Percentiles rank a stretch among this genome's conserved stretches.
These are phyloP conservation scores for Alces alces DNA, from an alignment of 2,113 vertebrate genomes.

Conservation along the genomic window DNA sequence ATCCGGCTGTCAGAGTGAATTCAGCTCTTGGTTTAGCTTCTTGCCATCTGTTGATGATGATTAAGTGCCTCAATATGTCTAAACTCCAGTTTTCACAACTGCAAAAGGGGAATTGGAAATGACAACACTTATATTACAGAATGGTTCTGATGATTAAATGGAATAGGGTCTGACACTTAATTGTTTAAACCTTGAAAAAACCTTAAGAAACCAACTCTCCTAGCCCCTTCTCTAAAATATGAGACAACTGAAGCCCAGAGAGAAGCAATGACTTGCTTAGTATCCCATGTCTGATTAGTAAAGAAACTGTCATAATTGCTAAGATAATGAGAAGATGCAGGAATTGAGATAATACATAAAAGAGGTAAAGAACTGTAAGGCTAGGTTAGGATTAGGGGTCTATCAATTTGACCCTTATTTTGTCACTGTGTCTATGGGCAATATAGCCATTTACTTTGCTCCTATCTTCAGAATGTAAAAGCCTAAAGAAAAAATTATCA, in stretches of 20 bases:
- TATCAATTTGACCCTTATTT: background rate
- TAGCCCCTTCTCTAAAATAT: background rate
- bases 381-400: background rate
- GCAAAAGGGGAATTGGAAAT: background rate
- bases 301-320: background rate
- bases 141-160: background rate
- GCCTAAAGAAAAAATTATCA: conserved; percentile 43
- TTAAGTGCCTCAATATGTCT: background rate
- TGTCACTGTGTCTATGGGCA: background rate
- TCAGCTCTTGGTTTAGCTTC: background rate
- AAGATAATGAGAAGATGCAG: background rate
- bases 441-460: background rate
- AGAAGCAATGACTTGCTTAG: background rate
- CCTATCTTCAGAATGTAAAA: conserved; percentile 10
- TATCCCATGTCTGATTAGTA: background rate
- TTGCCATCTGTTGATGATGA: background rate
- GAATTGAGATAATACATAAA: background rate
- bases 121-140: background rate
- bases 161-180: background rate
- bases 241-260: background rate
- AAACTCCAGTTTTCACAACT: background rate
- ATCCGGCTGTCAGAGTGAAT: background rate
- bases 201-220: background rate
- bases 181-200: background rate
- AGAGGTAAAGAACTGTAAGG: background rate